Conservation (phyloP, 2,888 invertebrate genomes). For the Laspeyria flexula region DNA sequence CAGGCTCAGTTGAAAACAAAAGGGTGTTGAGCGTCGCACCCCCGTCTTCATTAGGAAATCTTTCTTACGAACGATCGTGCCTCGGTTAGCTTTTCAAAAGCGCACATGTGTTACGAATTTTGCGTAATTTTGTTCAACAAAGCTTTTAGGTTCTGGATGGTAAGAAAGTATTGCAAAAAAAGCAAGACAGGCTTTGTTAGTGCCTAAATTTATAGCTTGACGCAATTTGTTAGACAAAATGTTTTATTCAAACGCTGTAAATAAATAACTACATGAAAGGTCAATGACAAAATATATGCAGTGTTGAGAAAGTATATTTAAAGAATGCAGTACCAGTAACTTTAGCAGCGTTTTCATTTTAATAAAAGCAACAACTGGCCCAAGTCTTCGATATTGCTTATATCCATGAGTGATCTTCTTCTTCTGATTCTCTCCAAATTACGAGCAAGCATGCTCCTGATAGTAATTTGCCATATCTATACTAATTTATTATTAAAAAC, state of each 20-base stretch:
- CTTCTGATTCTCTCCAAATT: no score
- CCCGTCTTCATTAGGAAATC: conserved; percentile 67
- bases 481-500: no score
- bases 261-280: no score
- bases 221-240: background rate
- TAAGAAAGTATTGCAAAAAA: background rate
- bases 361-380: no score
- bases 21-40: conserved; percentile 60
- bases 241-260: background rate
- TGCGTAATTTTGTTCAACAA: conserved; percentile 40
- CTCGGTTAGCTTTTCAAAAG: conserved; percentile 43
- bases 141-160: conserved; percentile 20
- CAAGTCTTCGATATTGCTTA: no score
- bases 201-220: background rate
- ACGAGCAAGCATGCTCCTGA: no score
- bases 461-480: no score
- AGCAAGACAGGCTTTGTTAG: background rate
- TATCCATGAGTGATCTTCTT: no score
- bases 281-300: no score
- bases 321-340: no score
- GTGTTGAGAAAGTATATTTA: no score
- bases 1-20: conserved; percentile 74
- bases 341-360: no score
- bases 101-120: conserved; percentile 43
- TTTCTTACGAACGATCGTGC: conserved; percentile 40